phyloP scores from a whole-genome alignment of 2,888 invertebrate species.

The Diarsia mendica region DNA sequence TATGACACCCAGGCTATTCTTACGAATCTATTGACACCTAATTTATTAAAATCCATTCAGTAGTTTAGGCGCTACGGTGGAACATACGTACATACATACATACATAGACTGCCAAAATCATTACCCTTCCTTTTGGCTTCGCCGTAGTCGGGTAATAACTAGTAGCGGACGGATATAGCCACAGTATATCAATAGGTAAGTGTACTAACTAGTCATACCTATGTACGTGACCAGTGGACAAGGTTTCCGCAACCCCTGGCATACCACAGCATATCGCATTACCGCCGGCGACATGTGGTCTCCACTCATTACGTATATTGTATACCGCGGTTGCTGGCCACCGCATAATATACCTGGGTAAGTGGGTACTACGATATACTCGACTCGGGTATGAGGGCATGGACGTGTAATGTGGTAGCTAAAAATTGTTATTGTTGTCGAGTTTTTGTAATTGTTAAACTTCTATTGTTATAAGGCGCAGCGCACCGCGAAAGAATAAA shows the following conservation, averaged over 20 bases:
- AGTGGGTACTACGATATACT: constrained; percentile 6
- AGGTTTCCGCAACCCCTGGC: constrained; percentile 40
- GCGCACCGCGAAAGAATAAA: neutral
- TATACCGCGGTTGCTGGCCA: constrained; percentile 41
- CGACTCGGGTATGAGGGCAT: constrained; percentile 16
- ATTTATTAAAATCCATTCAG: no score
- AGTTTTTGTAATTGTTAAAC: neutral
- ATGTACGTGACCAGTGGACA: constrained; percentile 15
- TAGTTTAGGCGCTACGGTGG: no score
- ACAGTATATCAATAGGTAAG: neutral
- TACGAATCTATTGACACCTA: no score
- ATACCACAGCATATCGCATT: constrained; percentile 56
- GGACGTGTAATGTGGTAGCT: constrained; percentile 31
- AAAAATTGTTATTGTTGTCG: neutral
- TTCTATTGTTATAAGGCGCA: constrained; percentile 28
- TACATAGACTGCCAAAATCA: no score
- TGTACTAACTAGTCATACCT: neutral
- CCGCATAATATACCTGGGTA: constrained; percentile 31
- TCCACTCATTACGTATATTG: constrained; percentile 48
- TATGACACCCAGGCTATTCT: no score
- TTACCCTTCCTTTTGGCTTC: no score
- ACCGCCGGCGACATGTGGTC: constrained; percentile 55
- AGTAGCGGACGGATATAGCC: no score
- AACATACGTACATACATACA: no score
- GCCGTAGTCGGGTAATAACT: no score